These are phyloP conservation scores for Catocala fraxini DNA, from an alignment of 2,888 invertebrate species.

Conservation along the genomic window DNA sequence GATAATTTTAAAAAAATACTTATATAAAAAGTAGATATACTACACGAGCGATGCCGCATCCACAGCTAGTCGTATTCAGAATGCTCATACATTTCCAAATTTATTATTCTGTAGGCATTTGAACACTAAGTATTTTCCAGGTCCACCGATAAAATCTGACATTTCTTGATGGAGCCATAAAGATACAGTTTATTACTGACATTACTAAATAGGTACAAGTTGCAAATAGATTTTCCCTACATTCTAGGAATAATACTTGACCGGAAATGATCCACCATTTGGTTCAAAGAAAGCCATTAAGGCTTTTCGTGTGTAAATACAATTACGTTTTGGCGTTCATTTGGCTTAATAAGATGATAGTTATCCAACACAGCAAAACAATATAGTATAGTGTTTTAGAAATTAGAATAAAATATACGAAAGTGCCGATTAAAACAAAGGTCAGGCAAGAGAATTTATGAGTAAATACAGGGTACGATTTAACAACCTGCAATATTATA, in stretches of 20 bases:
- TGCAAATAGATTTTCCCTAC: not conserved
- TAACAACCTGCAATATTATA: too few relatives aligned
- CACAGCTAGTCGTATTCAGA: too few relatives aligned
- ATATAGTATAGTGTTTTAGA: too few relatives aligned
- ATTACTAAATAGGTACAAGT: not conserved
- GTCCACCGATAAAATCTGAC: not conserved
- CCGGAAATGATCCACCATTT: not conserved
- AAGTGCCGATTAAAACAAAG: too few relatives aligned
- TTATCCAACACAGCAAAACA: too few relatives aligned
- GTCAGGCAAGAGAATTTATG: too few relatives aligned
- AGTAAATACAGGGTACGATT: too few relatives aligned
- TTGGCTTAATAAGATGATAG: not conserved
- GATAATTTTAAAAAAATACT: too few relatives aligned
- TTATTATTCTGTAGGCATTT: not conserved
- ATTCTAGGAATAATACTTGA: not conserved
- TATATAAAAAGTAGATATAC: too few relatives aligned
- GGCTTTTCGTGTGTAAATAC: slow-evolving; percentile 1
- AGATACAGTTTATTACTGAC: not conserved
- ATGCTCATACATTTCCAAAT: too few relatives aligned
- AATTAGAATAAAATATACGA: too few relatives aligned
- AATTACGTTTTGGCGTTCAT: not conserved
- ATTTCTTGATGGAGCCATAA: not conserved
- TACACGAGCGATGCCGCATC: too few relatives aligned
- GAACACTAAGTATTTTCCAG: not conserved
- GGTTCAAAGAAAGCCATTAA: not conserved